Evolutionary conservation across 2,888 invertebrate genomes (phyloP).

Genomic region (Miltochrista miniata): DNA sequence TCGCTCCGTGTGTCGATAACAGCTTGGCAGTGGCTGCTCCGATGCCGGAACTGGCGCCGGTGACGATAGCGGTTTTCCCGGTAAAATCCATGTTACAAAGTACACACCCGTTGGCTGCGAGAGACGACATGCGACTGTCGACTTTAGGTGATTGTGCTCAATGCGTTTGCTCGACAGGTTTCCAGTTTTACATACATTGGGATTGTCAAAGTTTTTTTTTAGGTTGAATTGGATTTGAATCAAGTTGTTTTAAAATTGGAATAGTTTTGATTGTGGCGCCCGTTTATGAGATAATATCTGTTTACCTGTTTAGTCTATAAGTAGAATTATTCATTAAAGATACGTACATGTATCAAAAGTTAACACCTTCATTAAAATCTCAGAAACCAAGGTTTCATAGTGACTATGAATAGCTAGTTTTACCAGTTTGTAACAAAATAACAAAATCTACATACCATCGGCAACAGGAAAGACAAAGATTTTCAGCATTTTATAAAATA

Average conservation of each 20-base stretch:
- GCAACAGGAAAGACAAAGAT: too few species aligned
- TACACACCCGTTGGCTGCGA: conserved; percentile 19
- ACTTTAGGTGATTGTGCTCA: conserved; percentile 9
- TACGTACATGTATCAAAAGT: too few species aligned
- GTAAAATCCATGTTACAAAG: conserved; percentile 56
- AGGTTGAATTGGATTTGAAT: not conserved
- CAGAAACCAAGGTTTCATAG: too few species aligned
- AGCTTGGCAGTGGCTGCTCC: conserved; percentile 62
- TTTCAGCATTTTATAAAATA: too few species aligned
- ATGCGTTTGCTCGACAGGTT: conserved; percentile 29
- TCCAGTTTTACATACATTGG: conserved; percentile 22
- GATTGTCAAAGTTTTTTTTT: conserved; percentile 27
- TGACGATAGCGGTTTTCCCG: conserved; percentile 59
- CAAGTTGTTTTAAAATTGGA: not conserved
- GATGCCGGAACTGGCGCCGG: conserved; percentile 65
- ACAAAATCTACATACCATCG: too few species aligned
- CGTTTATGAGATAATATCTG: too few species aligned
- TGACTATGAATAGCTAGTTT: too few species aligned
- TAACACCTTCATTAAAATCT: too few species aligned
- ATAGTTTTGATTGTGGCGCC: not conserved
- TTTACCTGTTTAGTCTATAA: too few species aligned
- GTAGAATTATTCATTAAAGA: too few species aligned
- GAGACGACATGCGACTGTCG: conserved; percentile 21
- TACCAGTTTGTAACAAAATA: too few species aligned
- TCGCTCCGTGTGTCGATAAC: conserved; percentile 55